These are phyloP conservation scores for Mythimna impura DNA, from an alignment of 2,888 invertebrate species.

Conservation along the genomic window DNA sequence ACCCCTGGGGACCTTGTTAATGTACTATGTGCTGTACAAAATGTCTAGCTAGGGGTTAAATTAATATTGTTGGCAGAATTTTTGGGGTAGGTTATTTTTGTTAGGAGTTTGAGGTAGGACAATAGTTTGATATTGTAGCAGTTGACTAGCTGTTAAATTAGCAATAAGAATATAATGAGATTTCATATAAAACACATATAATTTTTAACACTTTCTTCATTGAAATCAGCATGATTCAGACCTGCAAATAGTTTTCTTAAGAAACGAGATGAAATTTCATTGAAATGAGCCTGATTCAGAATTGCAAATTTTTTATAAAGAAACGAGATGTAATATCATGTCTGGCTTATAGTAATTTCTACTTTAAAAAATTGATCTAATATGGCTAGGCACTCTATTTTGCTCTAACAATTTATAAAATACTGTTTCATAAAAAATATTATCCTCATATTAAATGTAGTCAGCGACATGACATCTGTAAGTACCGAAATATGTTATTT, in stretches of 20 bases:
- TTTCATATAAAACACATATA: not conserved
- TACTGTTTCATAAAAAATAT: not conserved
- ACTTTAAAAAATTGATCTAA: not conserved
- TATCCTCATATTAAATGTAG: not conserved
- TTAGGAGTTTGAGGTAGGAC: not conserved
- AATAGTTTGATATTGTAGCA: constrained; percentile 8
- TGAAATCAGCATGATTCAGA: too few relatives aligned
- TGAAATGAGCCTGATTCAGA: too few relatives aligned
- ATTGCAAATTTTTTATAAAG: too few relatives aligned
- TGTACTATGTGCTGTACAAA: constrained; percentile 57
- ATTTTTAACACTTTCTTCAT: too few relatives aligned
- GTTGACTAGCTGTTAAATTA: constrained; percentile 5
- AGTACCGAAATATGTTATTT: constrained; percentile 5
- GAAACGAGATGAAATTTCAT: not conserved
- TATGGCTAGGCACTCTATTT: not conserved
- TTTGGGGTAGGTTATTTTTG: constrained; percentile 26
- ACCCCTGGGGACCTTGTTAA: constrained; percentile 66
- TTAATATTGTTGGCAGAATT: constrained; percentile 51
- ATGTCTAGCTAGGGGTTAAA: constrained; percentile 54
- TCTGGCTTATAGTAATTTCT: not conserved
- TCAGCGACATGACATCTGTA: not conserved
- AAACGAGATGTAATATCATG: not conserved
- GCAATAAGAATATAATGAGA: not conserved
- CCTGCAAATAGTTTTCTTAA: too few relatives aligned
- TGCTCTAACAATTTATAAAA: not conserved